Evolutionary conservation across 1,140 invertebrate species (phyloP).

Genomic region (Mactra quadrangularis): DNA sequence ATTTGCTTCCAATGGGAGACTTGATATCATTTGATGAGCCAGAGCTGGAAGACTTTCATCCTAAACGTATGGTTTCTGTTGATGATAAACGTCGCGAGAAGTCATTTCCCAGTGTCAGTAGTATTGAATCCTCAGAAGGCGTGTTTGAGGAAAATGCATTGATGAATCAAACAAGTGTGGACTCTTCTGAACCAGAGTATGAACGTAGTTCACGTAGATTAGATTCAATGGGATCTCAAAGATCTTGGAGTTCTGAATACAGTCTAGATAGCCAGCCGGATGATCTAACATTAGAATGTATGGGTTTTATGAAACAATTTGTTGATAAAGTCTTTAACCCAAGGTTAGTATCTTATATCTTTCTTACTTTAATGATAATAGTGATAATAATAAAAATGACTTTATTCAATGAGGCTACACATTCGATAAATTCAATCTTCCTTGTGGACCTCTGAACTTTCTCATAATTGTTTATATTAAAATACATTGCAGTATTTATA

Average conservation of each 20-base stretch:
- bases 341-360: slow-evolving; percentile 73
- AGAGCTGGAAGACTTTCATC: slow-evolving; percentile 59
- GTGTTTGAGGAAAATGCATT: slow-evolving; percentile 59
- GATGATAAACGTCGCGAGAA: slow-evolving; percentile 19
- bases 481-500: no score
- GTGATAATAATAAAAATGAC: no score
- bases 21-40: slow-evolving; percentile 79
- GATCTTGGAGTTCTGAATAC: slow-evolving; percentile 90
- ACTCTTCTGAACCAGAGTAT: slow-evolving; percentile 85
- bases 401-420: no score
- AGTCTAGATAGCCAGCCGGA: slow-evolving; percentile 89
- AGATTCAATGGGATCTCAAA: slow-evolving; percentile 88
- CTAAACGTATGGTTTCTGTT: slow-evolving; percentile 24
- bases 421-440: no score
- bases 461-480: no score
- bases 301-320: slow-evolving; percentile 90
- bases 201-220: slow-evolving; percentile 74
- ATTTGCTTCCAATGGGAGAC: slow-evolving; percentile 72
- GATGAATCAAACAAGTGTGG: slow-evolving; percentile 84
- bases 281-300: slow-evolving; percentile 86
- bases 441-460: no score
- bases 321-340: slow-evolving; percentile 87
- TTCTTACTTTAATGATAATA: no score
- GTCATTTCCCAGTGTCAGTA: slow-evolving; percentile 59
- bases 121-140: slow-evolving; percentile 65